Percentiles rank a stretch among this genome's conserved stretches.
Conservation (phyloP, 1,140 invertebrate genomes). For the Lerema accius region DNA sequence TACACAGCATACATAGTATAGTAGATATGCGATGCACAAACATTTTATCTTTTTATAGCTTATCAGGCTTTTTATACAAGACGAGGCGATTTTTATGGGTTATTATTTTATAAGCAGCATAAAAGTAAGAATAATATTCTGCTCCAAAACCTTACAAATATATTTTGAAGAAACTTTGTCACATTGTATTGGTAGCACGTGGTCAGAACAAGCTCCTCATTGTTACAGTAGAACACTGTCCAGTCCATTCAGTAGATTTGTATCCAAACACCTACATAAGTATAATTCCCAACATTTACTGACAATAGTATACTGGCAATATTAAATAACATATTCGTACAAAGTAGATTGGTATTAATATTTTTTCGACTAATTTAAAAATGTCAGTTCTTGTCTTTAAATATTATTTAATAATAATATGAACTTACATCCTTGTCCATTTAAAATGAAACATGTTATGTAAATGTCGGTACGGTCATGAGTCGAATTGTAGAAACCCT, state of each 20-base stretch:
- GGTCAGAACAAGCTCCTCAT: background rate
- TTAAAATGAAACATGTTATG: constrained; percentile 28
- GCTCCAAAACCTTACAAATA: background rate
- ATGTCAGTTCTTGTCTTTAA: constrained; percentile 38
- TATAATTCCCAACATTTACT: constrained; percentile 19
- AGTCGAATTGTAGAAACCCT: constrained; percentile 48
- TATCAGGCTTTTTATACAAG: constrained; percentile 11
- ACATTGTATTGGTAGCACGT: background rate
- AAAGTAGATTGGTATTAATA: constrained; percentile 24
- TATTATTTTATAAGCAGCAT: constrained; percentile 2
- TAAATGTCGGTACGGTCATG: constrained; percentile 30
- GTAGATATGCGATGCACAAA: constrained; percentile 12
- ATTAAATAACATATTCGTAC: constrained; percentile 19
- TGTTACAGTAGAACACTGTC: background rate
- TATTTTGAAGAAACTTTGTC: background rate
- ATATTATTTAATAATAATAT: constrained; percentile 11
- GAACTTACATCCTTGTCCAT: constrained; percentile 15
- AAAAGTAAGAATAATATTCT: background rate
- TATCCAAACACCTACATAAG: background rate
- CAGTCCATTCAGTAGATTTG: background rate
- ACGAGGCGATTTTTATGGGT: background rate
- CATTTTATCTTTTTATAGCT: constrained; percentile 1
- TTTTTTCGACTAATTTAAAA: constrained; percentile 27
- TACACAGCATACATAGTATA: constrained; percentile 10
- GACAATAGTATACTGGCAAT: constrained; percentile 14